These are phyloP conservation scores for Ptiloglossa arizonensis DNA, from an alignment of 1,140 invertebrate genomes.

Conservation along the genomic window DNA sequence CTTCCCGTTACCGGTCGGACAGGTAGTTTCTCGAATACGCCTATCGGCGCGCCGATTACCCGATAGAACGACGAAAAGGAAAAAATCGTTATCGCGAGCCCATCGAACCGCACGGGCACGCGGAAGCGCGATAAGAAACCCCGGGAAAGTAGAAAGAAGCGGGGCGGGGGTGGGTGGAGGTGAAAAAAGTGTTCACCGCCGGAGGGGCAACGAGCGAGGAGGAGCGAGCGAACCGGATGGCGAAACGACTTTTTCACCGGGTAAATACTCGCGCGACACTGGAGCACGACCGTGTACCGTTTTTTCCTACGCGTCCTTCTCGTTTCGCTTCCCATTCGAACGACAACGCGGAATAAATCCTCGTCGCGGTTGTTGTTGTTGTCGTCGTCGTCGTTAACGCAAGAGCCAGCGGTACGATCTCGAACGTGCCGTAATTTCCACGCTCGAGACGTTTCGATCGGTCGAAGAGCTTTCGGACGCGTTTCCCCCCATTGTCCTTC, in stretches of 20 bases:
- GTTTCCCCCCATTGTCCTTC: too few species aligned
- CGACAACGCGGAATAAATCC: conserved; percentile 37
- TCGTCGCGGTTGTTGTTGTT: too few species aligned
- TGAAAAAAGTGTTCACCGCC: neutral
- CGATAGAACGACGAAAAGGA: neutral
- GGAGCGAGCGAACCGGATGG: conserved; percentile 66
- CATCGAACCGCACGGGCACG: neutral
- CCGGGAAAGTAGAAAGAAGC: neutral
- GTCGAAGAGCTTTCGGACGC: too few species aligned
- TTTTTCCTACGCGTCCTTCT: conserved; percentile 6
- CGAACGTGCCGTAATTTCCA: too few species aligned
- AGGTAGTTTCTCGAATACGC: too few species aligned
- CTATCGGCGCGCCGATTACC: neutral
- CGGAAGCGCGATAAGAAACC: conserved; percentile 22
- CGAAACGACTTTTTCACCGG: conserved; percentile 67
- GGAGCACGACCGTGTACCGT: conserved; percentile 57
- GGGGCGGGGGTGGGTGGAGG: neutral
- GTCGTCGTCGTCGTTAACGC: too few species aligned
- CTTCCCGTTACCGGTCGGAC: too few species aligned
- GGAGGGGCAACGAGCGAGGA: conserved; percentile 34
- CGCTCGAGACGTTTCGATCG: too few species aligned
- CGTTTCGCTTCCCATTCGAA: conserved; percentile 48
- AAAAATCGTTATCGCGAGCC: neutral
- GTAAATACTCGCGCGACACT: conserved; percentile 57
- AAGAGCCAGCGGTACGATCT: too few species aligned